Percentiles rank a stretch among this genome's conserved stretches.
Evolutionary conservation across 2,113 vertebrate genomes (phyloP).

Genomic region (Mormyrus lacerda): DNA sequence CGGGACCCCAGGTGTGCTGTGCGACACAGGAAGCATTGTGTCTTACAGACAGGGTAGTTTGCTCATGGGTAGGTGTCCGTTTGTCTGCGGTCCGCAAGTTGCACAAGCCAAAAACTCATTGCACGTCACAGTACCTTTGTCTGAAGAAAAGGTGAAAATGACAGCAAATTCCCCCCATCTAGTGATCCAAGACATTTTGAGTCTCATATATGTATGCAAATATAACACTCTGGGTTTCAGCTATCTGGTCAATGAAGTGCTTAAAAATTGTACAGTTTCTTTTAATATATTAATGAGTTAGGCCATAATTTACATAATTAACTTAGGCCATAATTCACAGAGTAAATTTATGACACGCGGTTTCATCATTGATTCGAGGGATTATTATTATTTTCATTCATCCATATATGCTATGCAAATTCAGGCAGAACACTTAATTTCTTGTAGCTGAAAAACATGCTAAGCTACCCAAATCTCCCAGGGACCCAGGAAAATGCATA

Average conservation of each 20-base stretch:
- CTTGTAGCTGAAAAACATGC: not conserved
- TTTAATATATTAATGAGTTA: slow-evolving; percentile 5
- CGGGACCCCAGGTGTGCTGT: not conserved
- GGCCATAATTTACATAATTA: not conserved
- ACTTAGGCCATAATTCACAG: not conserved
- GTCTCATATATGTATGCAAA: not conserved
- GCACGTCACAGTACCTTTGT: not conserved
- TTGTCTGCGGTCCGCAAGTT: not conserved
- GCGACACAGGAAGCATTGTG: not conserved
- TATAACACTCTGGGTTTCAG: not conserved
- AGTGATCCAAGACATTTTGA: not conserved
- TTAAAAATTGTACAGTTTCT: not conserved
- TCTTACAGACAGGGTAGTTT: not conserved
- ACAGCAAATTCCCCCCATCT: not conserved
- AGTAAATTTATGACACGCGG: not conserved
- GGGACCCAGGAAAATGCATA: not conserved
- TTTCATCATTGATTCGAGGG: not conserved
- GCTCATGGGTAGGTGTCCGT: not conserved
- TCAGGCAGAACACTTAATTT: not conserved
- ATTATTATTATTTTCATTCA: not conserved
- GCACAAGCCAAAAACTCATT: not conserved
- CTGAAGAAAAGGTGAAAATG: not conserved
- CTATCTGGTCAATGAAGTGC: slow-evolving; percentile 5
- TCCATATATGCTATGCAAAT: not conserved
- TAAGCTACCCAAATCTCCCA: not conserved